Evolutionary conservation across 2,888 invertebrate species (phyloP), one percentile per base, ranked within the genome.

Genomic region (Scaptomyza flava): DNA sequence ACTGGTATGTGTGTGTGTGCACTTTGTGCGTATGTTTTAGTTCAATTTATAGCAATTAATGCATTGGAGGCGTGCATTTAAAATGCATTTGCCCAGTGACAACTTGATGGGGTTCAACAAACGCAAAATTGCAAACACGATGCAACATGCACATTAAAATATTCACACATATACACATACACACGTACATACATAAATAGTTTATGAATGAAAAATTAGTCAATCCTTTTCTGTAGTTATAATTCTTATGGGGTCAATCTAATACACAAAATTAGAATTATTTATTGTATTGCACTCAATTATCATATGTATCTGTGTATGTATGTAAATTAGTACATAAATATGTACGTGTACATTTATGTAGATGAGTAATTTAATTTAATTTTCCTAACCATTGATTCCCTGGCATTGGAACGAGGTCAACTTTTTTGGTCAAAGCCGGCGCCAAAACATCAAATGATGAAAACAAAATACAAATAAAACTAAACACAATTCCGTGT

Each of bases 11-110:
- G 17, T 23, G 27, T 47, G 14, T 43, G 33, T 14, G 36, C 42
- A 30, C 31, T 42, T 12, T 27, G 20, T 30, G 53, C 14, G 50
- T 58, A 33, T 45, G 50, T 58, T 58, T 65, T 33, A 27, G 72
- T 67, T 74, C 67, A 77, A 74, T 74, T 77, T 74, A 74, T 56
- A 72, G 62, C 77, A 74, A 74, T 74, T 74, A 73, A 73, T 72
- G 66, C 77, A 72, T 72, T 23, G 51, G 47, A 72, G 77, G 77
- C 73, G 77, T 73, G 60, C 66, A 73, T 77, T 77, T 73, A 62
- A 72, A 66, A 67, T 77, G 77, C 43, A 31, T 72, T 33, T 27
- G 65, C 43, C 57, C 62, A 75, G 72, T 77, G 75, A 75, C 75
- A 75, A 68, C 77, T 72, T 57, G 30, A 50, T 59, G 56, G 74